phyloP scores from a whole-genome alignment of 2,888 invertebrate genomes.

The Megalurothrips usitatus region DNA sequence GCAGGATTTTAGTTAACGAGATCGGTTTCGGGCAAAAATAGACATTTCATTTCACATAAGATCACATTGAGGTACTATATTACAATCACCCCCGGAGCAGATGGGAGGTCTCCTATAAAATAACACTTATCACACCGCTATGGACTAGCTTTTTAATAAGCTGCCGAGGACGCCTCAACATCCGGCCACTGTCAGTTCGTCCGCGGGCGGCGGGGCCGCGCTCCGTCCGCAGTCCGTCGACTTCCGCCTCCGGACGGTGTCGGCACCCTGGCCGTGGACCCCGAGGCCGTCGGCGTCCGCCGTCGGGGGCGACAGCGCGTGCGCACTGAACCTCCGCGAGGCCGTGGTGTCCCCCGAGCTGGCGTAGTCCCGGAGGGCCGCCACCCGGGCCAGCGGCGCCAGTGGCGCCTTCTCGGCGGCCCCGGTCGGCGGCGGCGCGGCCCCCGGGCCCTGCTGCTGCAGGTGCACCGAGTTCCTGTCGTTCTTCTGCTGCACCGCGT shows the following conservation, averaged over 20 bases:
- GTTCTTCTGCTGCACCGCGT: slow-evolving; percentile 19
- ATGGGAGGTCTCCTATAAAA: too few species aligned
- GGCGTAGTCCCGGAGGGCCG: not conserved
- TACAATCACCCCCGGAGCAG: too few species aligned
- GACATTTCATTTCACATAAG: too few species aligned
- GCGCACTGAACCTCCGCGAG: not conserved
- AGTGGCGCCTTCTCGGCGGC: slow-evolving; percentile 4
- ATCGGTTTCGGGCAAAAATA: too few species aligned
- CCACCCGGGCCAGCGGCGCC: not conserved
- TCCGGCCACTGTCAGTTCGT: too few species aligned
- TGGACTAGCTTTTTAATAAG: too few species aligned
- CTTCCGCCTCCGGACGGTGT: not conserved
- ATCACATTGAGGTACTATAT: too few species aligned
- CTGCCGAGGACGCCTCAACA: too few species aligned
- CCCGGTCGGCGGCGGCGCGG: not conserved
- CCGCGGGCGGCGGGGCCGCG: not conserved
- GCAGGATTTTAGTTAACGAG: too few species aligned
- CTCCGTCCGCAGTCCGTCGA: not conserved
- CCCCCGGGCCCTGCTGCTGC: not conserved
- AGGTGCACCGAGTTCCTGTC: slow-evolving; percentile 8
- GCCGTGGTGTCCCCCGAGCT: not conserved
- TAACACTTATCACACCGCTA: too few species aligned
- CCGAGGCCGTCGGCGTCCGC: not conserved
- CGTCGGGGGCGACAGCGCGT: not conserved
- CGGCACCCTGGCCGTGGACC: not conserved